Evolutionary conservation across 1,140 invertebrate genomes (phyloP).

Genomic region (Drosophila varians): DNA sequence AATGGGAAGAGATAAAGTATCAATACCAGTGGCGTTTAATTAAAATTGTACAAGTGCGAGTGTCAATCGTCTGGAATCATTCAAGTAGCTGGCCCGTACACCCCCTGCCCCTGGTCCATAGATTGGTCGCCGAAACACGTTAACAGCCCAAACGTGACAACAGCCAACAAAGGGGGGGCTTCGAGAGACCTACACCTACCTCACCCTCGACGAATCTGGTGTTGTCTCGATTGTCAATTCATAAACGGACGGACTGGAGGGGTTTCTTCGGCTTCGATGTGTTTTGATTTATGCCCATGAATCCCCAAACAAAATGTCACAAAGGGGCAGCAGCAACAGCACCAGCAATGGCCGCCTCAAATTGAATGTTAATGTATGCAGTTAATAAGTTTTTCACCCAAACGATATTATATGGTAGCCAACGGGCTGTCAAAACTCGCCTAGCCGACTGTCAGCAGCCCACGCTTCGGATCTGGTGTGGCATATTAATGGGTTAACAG

Average conservation of each 20-base stretch:
- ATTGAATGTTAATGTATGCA: constrained; percentile 83
- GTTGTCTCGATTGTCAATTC: constrained; percentile 76
- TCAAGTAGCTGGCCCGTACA: constrained; percentile 3
- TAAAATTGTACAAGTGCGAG: constrained; percentile 80
- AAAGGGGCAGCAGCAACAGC: constrained; percentile 54
- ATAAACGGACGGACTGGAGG: constrained; percentile 67
- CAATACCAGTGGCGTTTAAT: constrained; percentile 81
- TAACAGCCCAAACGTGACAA: constrained; percentile 81
- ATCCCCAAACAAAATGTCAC: constrained; percentile 65
- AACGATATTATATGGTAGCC: constrained; percentile 79
- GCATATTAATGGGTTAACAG: constrained; percentile 72
- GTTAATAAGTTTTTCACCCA: constrained; percentile 74
- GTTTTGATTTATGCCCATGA: constrained; percentile 80
- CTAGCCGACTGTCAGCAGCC: constrained; percentile 76
- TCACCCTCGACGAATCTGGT: constrained; percentile 28
- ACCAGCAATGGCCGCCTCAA: constrained; percentile 74
- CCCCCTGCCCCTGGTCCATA: not conserved
- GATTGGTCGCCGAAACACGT: constrained; percentile 60
- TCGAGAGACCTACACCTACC: not conserved
- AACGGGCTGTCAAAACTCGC: constrained; percentile 82
- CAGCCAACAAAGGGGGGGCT: constrained; percentile 10
- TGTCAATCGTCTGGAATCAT: constrained; percentile 61
- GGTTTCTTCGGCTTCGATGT: constrained; percentile 54
- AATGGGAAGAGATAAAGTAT: constrained; percentile 45
- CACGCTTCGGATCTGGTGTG: constrained; percentile 71